These are phyloP conservation scores for Globodera rostochiensis DNA, from an alignment of 1,140 invertebrate species.

Conservation along the genomic window DNA sequence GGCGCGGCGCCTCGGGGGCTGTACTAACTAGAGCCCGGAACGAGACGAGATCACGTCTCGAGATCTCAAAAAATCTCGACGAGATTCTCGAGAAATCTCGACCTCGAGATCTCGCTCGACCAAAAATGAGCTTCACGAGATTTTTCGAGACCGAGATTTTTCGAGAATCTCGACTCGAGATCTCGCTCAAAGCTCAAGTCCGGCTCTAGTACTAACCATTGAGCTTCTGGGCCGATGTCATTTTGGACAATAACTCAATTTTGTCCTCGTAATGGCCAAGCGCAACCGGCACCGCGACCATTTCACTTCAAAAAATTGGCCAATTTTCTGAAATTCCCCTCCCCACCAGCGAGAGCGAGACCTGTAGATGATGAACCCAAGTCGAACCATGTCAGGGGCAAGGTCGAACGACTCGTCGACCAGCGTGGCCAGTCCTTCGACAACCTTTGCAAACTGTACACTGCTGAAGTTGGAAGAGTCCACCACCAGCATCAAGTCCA, in stretches of 20 bases:
- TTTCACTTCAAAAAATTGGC: conserved; percentile 51
- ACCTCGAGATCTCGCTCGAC: too few species aligned
- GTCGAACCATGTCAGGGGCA: conserved; percentile 60
- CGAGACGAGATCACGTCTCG: too few species aligned
- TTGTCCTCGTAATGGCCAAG: conserved; percentile 65
- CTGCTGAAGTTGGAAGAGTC: conserved; percentile 62
- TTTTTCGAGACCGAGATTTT: too few species aligned
- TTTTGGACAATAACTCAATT: conserved; percentile 62
- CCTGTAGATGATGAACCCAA: conserved; percentile 63
- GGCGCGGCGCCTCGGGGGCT: not conserved
- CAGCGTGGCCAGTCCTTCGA: conserved; percentile 58
- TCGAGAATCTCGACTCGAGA: too few species aligned
- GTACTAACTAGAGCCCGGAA: too few species aligned
- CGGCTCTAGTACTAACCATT: not conserved
- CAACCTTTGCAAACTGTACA: conserved; percentile 52
- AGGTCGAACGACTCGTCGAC: conserved; percentile 65
- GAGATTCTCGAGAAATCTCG: too few species aligned
- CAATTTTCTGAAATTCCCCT: not conserved
- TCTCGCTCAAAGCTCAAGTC: too few species aligned
- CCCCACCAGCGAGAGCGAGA: conserved; percentile 13
- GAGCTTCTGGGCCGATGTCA: conserved; percentile 31
- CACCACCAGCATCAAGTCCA: conserved; percentile 59
- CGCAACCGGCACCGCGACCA: conserved; percentile 62
- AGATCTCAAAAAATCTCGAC: too few species aligned
- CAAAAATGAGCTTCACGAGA: too few species aligned